Percentiles rank a stretch among this genome's conserved stretches.
These are phyloP conservation scores for Tillus elongatus DNA, from an alignment of 2,888 invertebrate genomes.

Conservation along the genomic window DNA sequence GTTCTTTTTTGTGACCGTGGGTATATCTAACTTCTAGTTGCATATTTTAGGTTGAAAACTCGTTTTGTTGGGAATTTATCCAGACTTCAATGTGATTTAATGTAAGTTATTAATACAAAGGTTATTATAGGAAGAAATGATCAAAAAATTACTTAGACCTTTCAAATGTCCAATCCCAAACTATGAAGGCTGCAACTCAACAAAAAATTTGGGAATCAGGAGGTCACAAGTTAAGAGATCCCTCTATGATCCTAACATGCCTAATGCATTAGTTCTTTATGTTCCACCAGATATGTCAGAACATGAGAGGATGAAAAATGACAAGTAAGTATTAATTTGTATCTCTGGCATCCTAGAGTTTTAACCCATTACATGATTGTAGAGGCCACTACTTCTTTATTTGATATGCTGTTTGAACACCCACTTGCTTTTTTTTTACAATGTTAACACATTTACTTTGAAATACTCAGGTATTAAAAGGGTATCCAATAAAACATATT, in stretches of 20 bases:
- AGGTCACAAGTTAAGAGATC: slow-evolving; percentile 55
- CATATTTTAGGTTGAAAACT: no score
- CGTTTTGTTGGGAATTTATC: no score
- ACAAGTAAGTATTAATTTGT: slow-evolving; percentile 46
- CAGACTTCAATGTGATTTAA: slow-evolving; percentile 1
- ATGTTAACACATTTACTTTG: no score
- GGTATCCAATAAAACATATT: no score
- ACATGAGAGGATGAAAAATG: slow-evolving; percentile 79
- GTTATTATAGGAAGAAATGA: slow-evolving; percentile 60
- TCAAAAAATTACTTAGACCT: slow-evolving; percentile 71
- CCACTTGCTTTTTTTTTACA: no score
- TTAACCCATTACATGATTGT: no score
- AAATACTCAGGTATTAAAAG: no score
- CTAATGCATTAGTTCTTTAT: slow-evolving; percentile 84
- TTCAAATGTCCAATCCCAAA: slow-evolving; percentile 91
- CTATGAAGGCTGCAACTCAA: slow-evolving; percentile 63
- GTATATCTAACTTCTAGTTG: no score
- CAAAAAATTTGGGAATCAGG: slow-evolving; percentile 72
- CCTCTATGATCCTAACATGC: slow-evolving; percentile 85
- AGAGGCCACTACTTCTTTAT: no score
- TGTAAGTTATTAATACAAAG: background rate
- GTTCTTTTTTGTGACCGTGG: no score
- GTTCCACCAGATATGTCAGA: slow-evolving; percentile 74
- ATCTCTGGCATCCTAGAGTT: no score
- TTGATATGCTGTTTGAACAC: no score